These are phyloP conservation scores for Aphaenogaster ashmeadi DNA, from an alignment of 1,140 invertebrate genomes.

Conservation along the genomic window DNA sequence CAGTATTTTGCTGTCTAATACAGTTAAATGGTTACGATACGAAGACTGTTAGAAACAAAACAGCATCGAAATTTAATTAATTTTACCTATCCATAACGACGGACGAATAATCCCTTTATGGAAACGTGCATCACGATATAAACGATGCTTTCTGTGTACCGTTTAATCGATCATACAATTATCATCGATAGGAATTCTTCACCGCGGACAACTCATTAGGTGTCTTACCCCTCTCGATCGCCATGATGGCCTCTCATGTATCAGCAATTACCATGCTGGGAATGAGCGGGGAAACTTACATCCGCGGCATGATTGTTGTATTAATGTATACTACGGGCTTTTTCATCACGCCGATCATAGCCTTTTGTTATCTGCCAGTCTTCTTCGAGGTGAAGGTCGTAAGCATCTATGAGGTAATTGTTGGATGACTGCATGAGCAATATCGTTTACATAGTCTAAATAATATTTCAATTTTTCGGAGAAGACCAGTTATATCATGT, in stretches of 20 bases:
- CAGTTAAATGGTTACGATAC: neutral
- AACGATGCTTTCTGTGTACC: neutral
- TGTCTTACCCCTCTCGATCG: slow-evolving; percentile 93
- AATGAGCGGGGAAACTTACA: slow-evolving; percentile 94
- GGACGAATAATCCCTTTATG: neutral
- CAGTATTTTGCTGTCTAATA: neutral
- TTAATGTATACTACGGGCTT: slow-evolving; percentile 93
- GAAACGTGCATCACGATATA: neutral
- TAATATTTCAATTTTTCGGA: neutral
- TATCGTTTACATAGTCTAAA: slow-evolving; percentile 13
- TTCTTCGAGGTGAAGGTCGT: slow-evolving; percentile 95
- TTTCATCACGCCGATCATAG: slow-evolving; percentile 92
- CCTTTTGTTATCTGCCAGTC: slow-evolving; percentile 95
- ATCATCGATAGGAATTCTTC: slow-evolving; percentile 91
- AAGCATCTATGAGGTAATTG: slow-evolving; percentile 94
- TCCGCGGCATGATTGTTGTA: slow-evolving; percentile 93
- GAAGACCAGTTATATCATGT: neutral
- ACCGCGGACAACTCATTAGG: slow-evolving; percentile 93
- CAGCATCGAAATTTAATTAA: neutral
- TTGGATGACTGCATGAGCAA: neutral
- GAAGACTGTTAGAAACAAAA: neutral
- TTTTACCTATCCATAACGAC: neutral
- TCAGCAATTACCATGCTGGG: slow-evolving; percentile 97
- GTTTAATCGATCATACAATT: slow-evolving; percentile 11
- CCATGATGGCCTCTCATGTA: slow-evolving; percentile 97